Percentiles rank a stretch among this genome's conserved stretches.
Evolutionary conservation across 2,888 invertebrate genomes (phyloP).

Genomic region (Drosophila stalkeri): DNA sequence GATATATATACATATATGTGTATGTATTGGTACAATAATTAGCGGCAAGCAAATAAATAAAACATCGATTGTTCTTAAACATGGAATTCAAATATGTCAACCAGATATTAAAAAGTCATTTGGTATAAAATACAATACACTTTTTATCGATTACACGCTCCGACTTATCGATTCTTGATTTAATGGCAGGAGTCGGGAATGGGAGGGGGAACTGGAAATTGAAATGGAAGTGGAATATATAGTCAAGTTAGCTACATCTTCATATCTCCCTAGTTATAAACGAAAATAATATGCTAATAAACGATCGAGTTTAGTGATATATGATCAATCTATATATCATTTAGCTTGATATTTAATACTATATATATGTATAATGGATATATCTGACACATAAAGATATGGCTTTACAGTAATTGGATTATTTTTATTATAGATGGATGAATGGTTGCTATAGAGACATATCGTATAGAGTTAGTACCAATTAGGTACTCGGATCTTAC

Average conservation of each 20-base stretch:
- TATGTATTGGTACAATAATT: slow-evolving; percentile 80
- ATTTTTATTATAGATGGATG: not conserved
- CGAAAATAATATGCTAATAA: not conserved
- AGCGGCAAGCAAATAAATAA: slow-evolving; percentile 65
- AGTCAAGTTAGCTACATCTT: not conserved
- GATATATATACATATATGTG: slow-evolving; percentile 47
- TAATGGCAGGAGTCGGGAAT: not conserved
- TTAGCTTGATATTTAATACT: not conserved
- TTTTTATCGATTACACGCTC: slow-evolving; percentile 44
- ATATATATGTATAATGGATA: not conserved
- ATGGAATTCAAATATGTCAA: slow-evolving; percentile 75
- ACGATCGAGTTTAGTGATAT: not conserved
- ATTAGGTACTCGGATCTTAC: not conserved
- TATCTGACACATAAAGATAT: not conserved
- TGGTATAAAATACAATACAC: slow-evolving; percentile 68
- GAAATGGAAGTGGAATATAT: not conserved
- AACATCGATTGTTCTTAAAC: slow-evolving; percentile 79
- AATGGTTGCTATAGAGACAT: not conserved
- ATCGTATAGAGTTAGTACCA: not conserved
- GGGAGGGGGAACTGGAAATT: not conserved
- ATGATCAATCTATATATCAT: not conserved
- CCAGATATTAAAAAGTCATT: slow-evolving; percentile 72
- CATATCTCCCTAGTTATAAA: not conserved
- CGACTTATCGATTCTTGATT: slow-evolving; percentile 24
- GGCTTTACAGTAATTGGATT: not conserved